Conservation (phyloP, 2,797 vertebrate species). For the Siniperca undulata region DNA sequence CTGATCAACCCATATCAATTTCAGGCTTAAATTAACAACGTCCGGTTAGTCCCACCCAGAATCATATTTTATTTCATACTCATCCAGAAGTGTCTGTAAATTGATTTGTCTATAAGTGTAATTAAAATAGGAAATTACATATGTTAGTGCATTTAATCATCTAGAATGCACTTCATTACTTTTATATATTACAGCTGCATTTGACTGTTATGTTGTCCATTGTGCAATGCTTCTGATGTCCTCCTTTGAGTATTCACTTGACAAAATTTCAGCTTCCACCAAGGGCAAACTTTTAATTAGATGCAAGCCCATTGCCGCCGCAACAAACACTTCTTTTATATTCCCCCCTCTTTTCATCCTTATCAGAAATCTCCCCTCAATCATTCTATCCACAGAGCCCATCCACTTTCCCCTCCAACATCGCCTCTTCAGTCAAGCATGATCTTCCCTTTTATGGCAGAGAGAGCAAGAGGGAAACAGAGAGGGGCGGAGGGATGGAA, state of each 20-base stretch:
- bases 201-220: slow-evolving; percentile 9
- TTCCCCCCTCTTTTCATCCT: slow-evolving; percentile 43
- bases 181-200: slow-evolving; percentile 5
- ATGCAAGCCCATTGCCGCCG: slow-evolving; percentile 8
- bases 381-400: slow-evolving; percentile 62
- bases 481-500: slow-evolving; percentile 36
- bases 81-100: slow-evolving; percentile 4
- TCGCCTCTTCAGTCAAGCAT: slow-evolving; percentile 74
- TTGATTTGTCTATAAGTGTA: neutral
- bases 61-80: slow-evolving; percentile 38
- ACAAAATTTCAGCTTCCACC: slow-evolving; percentile 21
- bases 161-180: neutral
- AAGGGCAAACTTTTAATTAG: slow-evolving; percentile 70
- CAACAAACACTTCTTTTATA: slow-evolving; percentile 58
- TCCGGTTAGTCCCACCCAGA: neutral
- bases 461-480: slow-evolving; percentile 38
- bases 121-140: slow-evolving; percentile 16
- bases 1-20: too few relatives aligned
- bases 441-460: slow-evolving; percentile 68
- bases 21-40: too few relatives aligned
- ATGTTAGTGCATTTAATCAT: neutral
- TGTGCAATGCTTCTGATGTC: slow-evolving; percentile 19
- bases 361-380: slow-evolving; percentile 71
- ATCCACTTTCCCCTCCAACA: slow-evolving; percentile 54
- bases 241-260: slow-evolving; percentile 26